Base-by-base conservation (phyloP, 2,113 vertebrate genomes). In the Crotophaga sulcirostris region DNA sequence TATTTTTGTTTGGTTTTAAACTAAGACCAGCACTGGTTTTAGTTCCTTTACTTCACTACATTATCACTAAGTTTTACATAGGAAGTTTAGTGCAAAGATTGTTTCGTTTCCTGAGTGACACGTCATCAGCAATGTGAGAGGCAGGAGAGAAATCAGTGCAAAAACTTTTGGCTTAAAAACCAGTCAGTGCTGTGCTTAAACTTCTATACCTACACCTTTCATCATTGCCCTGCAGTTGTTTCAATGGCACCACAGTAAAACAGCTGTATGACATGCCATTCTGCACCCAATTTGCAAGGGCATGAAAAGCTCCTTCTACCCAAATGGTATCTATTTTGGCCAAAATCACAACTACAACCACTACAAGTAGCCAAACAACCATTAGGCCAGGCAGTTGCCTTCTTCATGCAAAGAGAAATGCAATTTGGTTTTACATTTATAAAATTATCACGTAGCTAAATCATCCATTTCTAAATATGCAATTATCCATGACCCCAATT, bases 101-200 rank as follows among this genome's bases (percentile, higher is more conserved):
- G 2, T 55, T 60, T 67, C 24, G 10, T 55, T 83, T 70, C 47
- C 47, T 1, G 1, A 85, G 16, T 6, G 12, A 52, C 18, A 36
- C 1, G 5, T 16, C 58, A 25, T 0, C 28, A 10, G 20, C 40
- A 9, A 62, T 10, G 10, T 9, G 17, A 62, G 2, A 63, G 6
- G 7, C 23, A 55, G 15, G 3, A 68, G 11, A 10, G n/a, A 87
- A 76, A 60, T 7, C 24, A 10, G 10, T 14, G 28, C 36, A 79
- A 82, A 91, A 56, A 24, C 58, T 55, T 68, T 6, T 31, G 11
- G 18, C 56, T 82, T 68, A n/a, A 89, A 81, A 25, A 79, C 28
- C 3, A 45, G 13, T 26, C 36, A 38, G 26, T 23, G 11, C 12
- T 40, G 13, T 38, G 49, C 24, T 64, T 68, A 33, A 80, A 62